Percentiles rank a stretch among this genome's conserved stretches.
These are phyloP conservation scores for Argyrosomus japonicus DNA, from an alignment of 2,113 vertebrate species.

Conservation along the genomic window DNA sequence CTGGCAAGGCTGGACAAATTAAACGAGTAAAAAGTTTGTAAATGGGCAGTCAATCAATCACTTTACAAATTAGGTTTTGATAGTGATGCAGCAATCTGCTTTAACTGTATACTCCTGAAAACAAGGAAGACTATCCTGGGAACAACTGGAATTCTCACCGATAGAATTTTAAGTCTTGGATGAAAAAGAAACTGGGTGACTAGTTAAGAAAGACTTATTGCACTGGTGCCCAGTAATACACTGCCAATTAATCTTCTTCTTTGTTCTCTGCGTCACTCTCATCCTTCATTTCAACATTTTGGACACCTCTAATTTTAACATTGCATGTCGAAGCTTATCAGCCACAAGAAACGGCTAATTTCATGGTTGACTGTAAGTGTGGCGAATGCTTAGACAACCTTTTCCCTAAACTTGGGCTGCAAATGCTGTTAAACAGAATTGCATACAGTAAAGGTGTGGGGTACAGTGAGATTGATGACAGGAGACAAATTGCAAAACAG, in stretches of 20 bases:
- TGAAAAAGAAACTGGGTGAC: background rate
- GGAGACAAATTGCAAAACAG: slow-evolving; percentile 3
- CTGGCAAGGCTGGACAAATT: background rate
- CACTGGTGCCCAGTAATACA: background rate
- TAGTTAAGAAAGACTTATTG: background rate
- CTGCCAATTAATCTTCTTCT: background rate
- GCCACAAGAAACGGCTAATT: slow-evolving; percentile 42
- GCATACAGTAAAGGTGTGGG: background rate
- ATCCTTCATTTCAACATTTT: slow-evolving; percentile 26
- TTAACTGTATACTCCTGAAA: background rate
- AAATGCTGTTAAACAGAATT: slow-evolving; percentile 12
- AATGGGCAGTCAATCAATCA: background rate
- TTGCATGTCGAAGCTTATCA: background rate
- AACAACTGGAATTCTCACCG: background rate
- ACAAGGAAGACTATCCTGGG: background rate
- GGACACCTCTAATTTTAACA: slow-evolving; percentile 15
- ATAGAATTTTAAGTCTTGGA: background rate
- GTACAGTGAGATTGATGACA: slow-evolving; percentile 1
- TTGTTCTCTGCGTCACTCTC: slow-evolving; percentile 12
- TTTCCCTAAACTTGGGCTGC: slow-evolving; percentile 14
- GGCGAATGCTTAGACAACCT: slow-evolving; percentile 30
- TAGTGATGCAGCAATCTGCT: background rate
- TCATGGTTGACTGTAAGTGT: slow-evolving; percentile 51
- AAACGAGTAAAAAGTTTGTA: background rate
- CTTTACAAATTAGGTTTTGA: background rate